Evolutionary conservation across 1,140 invertebrate species (phyloP).

Genomic region (Apis cerana): DNA sequence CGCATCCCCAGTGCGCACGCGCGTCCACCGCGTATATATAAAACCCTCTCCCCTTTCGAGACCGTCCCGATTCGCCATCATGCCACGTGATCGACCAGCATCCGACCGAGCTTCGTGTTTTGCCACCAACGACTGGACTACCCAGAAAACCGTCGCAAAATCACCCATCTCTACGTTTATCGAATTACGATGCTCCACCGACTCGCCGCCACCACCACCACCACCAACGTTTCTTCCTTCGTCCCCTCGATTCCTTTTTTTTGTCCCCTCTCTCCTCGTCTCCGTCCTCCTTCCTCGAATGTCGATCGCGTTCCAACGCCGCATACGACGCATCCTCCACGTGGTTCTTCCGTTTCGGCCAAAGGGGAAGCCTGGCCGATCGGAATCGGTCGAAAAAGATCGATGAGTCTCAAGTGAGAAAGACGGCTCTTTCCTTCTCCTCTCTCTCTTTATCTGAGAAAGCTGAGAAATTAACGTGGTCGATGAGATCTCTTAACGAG

Average conservation of each 20-base stretch:
- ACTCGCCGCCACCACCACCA: not conserved
- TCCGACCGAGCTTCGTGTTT: constrained; percentile 46
- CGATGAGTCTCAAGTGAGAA: not conserved
- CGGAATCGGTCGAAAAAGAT: constrained; percentile 44
- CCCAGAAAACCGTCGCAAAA: constrained; percentile 69
- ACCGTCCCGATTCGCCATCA: constrained; percentile 55
- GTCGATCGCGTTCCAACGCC: not conserved
- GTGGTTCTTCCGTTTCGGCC: not conserved
- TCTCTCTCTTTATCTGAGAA: not conserved
- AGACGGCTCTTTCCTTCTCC: not conserved
- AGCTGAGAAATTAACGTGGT: constrained; percentile 17
- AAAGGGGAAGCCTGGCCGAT: not conserved
- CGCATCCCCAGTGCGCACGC: constrained; percentile 18
- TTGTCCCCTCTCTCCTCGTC: not conserved
- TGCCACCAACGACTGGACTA: constrained; percentile 38
- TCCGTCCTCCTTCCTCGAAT: not conserved
- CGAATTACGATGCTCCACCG: constrained; percentile 64
- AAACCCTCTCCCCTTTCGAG: constrained; percentile 16
- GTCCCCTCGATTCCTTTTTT: not conserved
- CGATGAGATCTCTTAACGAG: constrained; percentile 29
- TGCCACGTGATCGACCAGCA: constrained; percentile 52
- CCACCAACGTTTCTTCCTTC: constrained; percentile 31
- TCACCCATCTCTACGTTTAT: constrained; percentile 68
- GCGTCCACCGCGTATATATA: not conserved
- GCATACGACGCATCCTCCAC: not conserved